These are phyloP conservation scores for Apolygus lucorum DNA, from an alignment of 1,140 invertebrate genomes.

Conservation along the genomic window DNA sequence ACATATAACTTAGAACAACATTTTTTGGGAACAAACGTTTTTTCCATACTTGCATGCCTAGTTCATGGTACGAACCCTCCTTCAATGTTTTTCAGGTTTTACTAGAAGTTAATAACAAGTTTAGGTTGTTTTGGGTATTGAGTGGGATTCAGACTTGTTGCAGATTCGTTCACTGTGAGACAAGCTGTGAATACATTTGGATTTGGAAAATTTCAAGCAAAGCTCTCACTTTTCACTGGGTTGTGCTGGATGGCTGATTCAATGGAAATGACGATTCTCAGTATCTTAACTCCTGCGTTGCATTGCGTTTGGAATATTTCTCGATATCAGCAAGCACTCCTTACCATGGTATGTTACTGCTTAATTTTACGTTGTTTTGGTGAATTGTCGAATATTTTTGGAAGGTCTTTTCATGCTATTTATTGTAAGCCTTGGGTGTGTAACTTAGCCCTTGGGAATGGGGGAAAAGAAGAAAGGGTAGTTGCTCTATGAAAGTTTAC, in stretches of 20 bases:
- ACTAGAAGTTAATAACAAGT: no score
- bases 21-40: no score
- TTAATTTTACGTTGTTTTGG: constrained; percentile 1
- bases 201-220: constrained; percentile 93
- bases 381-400: neutral
- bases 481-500: no score
- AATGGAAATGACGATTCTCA: constrained; percentile 97
- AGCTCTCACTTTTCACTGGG: constrained; percentile 74
- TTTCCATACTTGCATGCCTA: no score
- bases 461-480: no score
- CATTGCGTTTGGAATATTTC: constrained; percentile 90
- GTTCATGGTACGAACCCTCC: no score
- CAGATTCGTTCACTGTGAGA: constrained; percentile 89
- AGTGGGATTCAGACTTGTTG: no score
- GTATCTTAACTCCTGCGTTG: constrained; percentile 82
- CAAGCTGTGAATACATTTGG: constrained; percentile 92
- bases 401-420: no score
- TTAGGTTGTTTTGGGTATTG: no score
- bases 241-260: constrained; percentile 95
- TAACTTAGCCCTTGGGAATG: neutral
- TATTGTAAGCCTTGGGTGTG: neutral
- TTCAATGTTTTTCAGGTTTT: no score
- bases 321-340: constrained; percentile 63
- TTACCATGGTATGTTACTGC: constrained; percentile 56
- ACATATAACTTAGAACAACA: no score